Evolutionary conservation across 2,113 vertebrate species (phyloP), one percentile per base, ranked within the genome.

Genomic region (Poicephalus meyeri): DNA sequence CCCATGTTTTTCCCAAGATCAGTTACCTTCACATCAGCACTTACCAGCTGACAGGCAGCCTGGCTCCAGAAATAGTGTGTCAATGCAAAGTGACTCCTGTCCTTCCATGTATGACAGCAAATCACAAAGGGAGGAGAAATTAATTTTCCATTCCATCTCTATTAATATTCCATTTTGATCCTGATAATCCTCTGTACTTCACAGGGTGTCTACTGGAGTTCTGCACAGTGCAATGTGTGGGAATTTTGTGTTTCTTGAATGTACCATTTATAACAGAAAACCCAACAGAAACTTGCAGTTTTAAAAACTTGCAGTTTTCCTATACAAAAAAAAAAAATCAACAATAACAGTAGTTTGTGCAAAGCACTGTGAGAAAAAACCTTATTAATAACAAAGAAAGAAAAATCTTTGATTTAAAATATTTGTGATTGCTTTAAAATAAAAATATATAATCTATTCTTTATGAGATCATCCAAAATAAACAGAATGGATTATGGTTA

Each of bases 1-100:
- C 28, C 82, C 64, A 25, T 95, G 68, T 89, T 96, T 96, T 96
- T 82, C 79, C 79, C 95, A 91, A 94, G 86, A 91, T 96, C 95
- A 92, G 80, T 97, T 97, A 97, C 86, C 93, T 97, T 93, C 63
- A 69, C 86, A 94, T 96, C 95, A 97, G 95, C 97, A 96, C 91
- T 97, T 82, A 84, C 63, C 97, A 97, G 96, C 91, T 97, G 95
- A 95, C 80, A 47, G 58, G 47, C 77, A 94, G 94, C 29, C 23
- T 74, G 91, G 69, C 78, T 93, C 85, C 93, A 97, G 85, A 92
- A 96, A 97, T 95, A 93, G 88, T 39, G 80, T 89, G 56, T 92
- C 86, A 64, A 20, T 80, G 86, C 77, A 91, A 83, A 93, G 29
- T 93, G 89, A 95, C 49, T 73, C 86, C 68, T 55, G 56, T 78